Evolutionary conservation across 2,888 invertebrate genomes (phyloP), one percentile per base, ranked within the genome.

Genomic region (Oligia latruncula): DNA sequence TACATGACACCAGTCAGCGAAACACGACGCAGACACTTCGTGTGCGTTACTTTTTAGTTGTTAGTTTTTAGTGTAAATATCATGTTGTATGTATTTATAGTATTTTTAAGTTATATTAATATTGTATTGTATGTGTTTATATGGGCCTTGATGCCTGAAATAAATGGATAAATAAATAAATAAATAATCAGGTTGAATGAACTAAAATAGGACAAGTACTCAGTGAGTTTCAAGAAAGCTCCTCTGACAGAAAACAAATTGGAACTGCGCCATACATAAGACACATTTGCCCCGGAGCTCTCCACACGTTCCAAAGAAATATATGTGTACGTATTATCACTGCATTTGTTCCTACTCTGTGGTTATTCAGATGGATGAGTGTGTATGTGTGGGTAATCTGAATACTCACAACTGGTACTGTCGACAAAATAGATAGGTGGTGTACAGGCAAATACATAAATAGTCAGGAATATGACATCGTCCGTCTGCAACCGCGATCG

Each of bases 281-380:
- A 49, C 17, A 65, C 46, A 46, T 68, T 46, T 64, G 29, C 40
- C 55, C 62, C 29, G 15, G 2, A 43, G 68, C 82, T 40, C 43
- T 58, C 40, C 58, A 65, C 49, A 66, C 35, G 43, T 43, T 66
- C 23, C 20, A 20, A 72, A 77, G 49, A 73, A 65, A 77, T 83
- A 68, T 62, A 58, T 55, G 43, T n/a, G 9, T n/a, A 9, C 4
- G 15, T 40, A 73, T 83, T 52, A 70, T 58, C 29, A 68, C 62
- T 71, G 35, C 58, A 60, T 74, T 67, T 84, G 43, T 74, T 23
- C 15, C 11, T 29, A 46, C 58, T n/a, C 71, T 66, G 20, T 74
- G 73, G 49, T 71, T 79, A 83, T 46, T 66, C 46, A 72, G 15
- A 55, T 55, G 55, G 58, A 83, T 43, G 13, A 9, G 29, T 29